Evolutionary conservation across 1,140 invertebrate species (phyloP).

Genomic region (Leptoteleia sp.): DNA sequence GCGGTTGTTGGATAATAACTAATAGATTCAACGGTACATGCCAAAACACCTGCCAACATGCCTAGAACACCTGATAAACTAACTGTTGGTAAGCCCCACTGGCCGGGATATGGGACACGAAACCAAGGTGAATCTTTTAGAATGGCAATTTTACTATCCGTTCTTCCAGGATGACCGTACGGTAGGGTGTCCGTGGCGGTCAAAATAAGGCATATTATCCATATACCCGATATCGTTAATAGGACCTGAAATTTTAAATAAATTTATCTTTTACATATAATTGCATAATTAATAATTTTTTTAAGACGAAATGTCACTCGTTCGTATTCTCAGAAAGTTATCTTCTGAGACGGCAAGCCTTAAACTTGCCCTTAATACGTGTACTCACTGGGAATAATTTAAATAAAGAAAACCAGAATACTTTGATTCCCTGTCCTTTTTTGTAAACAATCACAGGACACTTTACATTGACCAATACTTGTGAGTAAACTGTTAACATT

Average conservation of each 20-base stretch:
- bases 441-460: slow-evolving; percentile 85
- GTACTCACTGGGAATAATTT: slow-evolving; percentile 90
- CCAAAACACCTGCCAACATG: slow-evolving; percentile 91
- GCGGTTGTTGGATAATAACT: slow-evolving; percentile 95
- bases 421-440: slow-evolving; percentile 82
- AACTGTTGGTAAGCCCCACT: slow-evolving; percentile 92
- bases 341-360: no score
- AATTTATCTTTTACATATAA: no score
- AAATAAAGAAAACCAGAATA: slow-evolving; percentile 87
- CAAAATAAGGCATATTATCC: slow-evolving; percentile 88
- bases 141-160: slow-evolving; percentile 89
- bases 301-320: no score
- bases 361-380: no score
- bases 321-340: no score
- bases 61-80: slow-evolving; percentile 88
- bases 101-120: slow-evolving; percentile 91
- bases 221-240: slow-evolving; percentile 90
- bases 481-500: slow-evolving; percentile 90
- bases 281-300: no score
- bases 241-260: slow-evolving; percentile 84
- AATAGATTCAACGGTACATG: slow-evolving; percentile 92
- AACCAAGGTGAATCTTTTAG: slow-evolving; percentile 90
- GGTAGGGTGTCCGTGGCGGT: slow-evolving; percentile 86
- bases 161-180: slow-evolving; percentile 86
- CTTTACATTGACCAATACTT: slow-evolving; percentile 87